Base-by-base conservation (phyloP, 2,113 vertebrate species). In the Perca flavescens region DNA sequence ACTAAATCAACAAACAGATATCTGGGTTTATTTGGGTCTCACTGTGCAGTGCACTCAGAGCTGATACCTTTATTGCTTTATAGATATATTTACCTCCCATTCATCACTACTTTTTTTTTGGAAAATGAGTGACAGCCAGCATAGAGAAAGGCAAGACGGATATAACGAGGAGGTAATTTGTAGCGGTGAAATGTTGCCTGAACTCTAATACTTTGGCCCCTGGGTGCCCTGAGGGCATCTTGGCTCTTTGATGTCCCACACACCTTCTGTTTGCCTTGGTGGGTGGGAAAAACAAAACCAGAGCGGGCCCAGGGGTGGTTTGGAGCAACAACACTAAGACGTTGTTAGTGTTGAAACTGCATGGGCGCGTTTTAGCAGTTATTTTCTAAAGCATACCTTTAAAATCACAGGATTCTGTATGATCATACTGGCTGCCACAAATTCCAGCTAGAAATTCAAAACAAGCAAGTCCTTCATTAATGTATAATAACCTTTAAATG, bases 251-350 rank as follows among this genome's bases (percentile, higher is more conserved):
- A 94, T 88, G 88, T 86, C 73, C 57, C 83, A 78, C 83, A 79
- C 25, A n/a, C 87, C 82, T 60, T 77, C 70, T 89, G 82, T 92
- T 91, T 91, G 84, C 86, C 86, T 85, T 66, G 74, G 76, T 87
- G 86, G 91, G 84, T 90, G 92, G 91, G 89, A 88, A 79, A 88
- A 88, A 91, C 90, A 93, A 89, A 91, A 89, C 87, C 80, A 91
- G 89, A 92, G 78, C 13, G 8, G 28, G 77, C 54, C 62, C 75
- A 49, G 31, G 49, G 73, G 10, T 64, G 90, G 77, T 87, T 86
- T 87, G 71, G 74, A 83, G 74, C 80, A 77, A 84, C 80, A 85
- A 85, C 90, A 91, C 86, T 89, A 56, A 87, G 76, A 80, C 64
- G 25, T 76, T 90, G 84, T 89, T 86, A 56, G 86, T 67, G 71